phyloP scores from a whole-genome alignment of 2,888 invertebrate species.

The Spicauda simplicius region DNA sequence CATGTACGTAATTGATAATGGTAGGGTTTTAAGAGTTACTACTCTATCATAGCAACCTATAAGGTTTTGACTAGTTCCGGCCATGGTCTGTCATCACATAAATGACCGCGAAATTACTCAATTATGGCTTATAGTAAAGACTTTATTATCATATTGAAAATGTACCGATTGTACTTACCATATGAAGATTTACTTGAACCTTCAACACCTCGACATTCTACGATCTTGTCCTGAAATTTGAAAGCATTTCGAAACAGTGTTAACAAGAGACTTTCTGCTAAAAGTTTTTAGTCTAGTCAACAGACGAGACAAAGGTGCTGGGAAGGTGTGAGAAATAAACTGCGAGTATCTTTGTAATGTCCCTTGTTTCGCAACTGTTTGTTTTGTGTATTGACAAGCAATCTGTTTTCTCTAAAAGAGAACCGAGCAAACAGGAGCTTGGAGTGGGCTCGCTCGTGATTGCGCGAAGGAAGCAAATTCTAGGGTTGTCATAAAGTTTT shows the following conservation, averaged over 20 bases:
- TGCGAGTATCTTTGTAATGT: conserved; percentile 53
- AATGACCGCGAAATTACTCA: no score
- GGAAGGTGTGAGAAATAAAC: conserved; percentile 53
- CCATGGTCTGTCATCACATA: no score
- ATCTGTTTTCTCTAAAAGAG: conserved; percentile 71
- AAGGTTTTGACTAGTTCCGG: no score
- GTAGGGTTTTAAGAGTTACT: no score
- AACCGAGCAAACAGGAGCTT: conserved; percentile 61
- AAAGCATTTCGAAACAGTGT: neutral
- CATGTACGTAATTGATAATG: no score
- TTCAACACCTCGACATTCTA: neutral
- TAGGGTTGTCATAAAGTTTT: conserved; percentile 14
- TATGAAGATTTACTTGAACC: no score
- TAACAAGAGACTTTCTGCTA: conserved; percentile 19
- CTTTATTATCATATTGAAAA: no score
- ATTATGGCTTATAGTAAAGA: no score
- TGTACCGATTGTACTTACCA: no score
- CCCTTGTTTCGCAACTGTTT: conserved; percentile 67
- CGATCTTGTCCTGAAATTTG: neutral
- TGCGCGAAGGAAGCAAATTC: conserved; percentile 63
- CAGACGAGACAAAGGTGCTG: conserved; percentile 52
- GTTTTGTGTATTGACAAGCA: conserved; percentile 74
- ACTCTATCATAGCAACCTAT: no score
- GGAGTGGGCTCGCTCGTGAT: conserved; percentile 63
- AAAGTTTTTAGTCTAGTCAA: conserved; percentile 49